Base-by-base conservation (phyloP, 2,888 invertebrate species). In the Cyclophora albipunctata region DNA sequence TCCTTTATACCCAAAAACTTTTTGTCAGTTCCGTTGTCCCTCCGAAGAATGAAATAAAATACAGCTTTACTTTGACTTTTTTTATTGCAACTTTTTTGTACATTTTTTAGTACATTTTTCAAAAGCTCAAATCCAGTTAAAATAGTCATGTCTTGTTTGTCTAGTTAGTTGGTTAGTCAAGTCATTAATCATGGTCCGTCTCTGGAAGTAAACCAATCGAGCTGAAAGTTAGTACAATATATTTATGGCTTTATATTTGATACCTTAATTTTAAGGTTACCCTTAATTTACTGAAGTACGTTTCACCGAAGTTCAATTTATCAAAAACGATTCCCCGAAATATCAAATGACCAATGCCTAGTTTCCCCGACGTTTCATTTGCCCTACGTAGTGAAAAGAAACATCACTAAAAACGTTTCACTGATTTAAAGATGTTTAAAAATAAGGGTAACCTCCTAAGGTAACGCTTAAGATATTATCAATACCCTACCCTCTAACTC, bases 1-100 rank as follows among this genome's bases (percentile, higher is more conserved):
- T 63, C 57, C 57, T 65, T 57, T 55, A 50, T 51, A 63, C 54
- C 59, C 60, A 57, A 70, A 75, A 66, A 64, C 57, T 65, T 66
- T 69, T 68, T 70, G 71, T 65, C 64, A 69, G 67, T 67, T 65
- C 64, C 61, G 51, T 49, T 53, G 47, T 48, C 55, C 60, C 66
- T 63, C 62, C 57, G 50, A 56, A 66, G 66, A 63, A 61, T 60
- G 62, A 63, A 66, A 69, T 62, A 60, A 59, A 62, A 61, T 55
- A 52, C 49, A 47, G 34, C 34, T 54, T 47, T 59, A 52, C 63
- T 63, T 59, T 48, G 55, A 60, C 54, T 54, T 62, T 55, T 62
- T 63, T 60, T 65, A 66, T 62, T 58, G 59, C 62, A 45, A 49
- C 43, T 20, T 42, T n/a, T 57, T 57, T 59, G 55, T 56, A 61